phyloP scores from a whole-genome alignment of 2,797 vertebrate species.

The Erethizon dorsatum region DNA sequence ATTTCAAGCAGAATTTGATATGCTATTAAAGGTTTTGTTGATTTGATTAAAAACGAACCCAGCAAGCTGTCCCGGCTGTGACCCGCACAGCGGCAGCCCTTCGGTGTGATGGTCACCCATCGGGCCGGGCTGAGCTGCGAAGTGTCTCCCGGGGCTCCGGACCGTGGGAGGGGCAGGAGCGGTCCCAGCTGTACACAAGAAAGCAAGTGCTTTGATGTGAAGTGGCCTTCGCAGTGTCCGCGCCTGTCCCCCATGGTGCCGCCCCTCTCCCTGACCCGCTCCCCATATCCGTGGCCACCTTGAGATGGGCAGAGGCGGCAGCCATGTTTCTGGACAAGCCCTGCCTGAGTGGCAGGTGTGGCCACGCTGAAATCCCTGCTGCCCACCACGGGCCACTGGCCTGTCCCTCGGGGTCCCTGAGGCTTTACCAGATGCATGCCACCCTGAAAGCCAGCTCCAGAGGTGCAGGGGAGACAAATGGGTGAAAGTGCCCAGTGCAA shows the following conservation, averaged over 20 bases:
- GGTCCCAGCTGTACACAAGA: rapidly evolving
- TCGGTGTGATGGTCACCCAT: not conserved
- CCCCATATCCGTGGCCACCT: not conserved
- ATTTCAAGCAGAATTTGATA: not conserved
- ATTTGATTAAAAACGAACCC: not conserved
- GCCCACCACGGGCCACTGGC: not conserved
- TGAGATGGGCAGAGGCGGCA: not conserved
- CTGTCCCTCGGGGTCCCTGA: not conserved
- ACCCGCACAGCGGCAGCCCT: not conserved
- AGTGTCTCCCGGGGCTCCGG: not conserved
- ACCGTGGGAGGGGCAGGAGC: not conserved
- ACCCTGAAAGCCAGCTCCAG: not conserved
- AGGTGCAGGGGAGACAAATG: not conserved
- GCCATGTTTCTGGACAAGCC: not conserved
- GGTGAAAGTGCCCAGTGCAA: not conserved
- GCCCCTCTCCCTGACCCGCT: not conserved
- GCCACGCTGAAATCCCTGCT: not conserved
- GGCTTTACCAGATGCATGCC: rapidly evolving
- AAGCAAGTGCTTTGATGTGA: not conserved
- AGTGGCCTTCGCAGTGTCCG: too few species aligned
- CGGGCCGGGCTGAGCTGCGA: not conserved
- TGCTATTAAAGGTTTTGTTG: not conserved
- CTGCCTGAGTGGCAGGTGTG: not conserved
- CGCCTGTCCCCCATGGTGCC: rapidly evolving
- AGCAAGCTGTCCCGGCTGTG: not conserved